phyloP scores from a whole-genome alignment of 2,888 invertebrate species.

The Dorcus parallelipipedus region DNA sequence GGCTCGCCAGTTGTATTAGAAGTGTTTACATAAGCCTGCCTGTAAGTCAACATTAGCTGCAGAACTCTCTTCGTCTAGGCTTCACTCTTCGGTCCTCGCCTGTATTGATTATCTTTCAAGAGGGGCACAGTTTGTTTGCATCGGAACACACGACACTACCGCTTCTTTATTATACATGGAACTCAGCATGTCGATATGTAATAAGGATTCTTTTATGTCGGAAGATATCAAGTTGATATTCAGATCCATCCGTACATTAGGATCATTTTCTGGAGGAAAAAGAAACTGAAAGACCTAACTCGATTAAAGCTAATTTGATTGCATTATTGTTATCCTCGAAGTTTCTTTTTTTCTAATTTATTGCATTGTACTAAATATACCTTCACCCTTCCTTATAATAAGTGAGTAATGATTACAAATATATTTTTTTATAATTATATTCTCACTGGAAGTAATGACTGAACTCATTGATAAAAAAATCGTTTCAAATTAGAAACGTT shows the following conservation, averaged over 20 bases:
- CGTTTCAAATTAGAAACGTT: too few relatives aligned
- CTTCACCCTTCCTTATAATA: too few relatives aligned
- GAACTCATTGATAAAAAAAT: too few relatives aligned
- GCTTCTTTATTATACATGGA: conserved; percentile 29
- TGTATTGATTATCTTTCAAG: conserved; percentile 39
- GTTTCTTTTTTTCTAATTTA: too few relatives aligned
- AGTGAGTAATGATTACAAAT: too few relatives aligned
- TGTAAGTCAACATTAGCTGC: conserved; percentile 34
- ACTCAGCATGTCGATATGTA: conserved; percentile 14
- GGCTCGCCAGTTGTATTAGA: conserved; percentile 30
- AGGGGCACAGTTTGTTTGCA: conserved; percentile 38
- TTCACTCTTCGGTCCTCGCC: conserved; percentile 9
- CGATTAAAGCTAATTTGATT: too few relatives aligned
- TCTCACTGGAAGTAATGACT: too few relatives aligned
- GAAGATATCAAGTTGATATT: conserved; percentile 15
- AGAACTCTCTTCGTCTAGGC: conserved; percentile 8
- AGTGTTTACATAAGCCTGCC: conserved; percentile 32
- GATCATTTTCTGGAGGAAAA: background rate
- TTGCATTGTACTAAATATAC: too few relatives aligned
- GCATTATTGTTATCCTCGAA: too few relatives aligned
- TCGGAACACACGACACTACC: conserved; percentile 37
- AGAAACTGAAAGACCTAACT: too few relatives aligned
- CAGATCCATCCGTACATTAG: background rate
- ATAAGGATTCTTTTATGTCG: conserved; percentile 18
- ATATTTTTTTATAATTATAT: too few relatives aligned